phyloP scores from a whole-genome alignment of 2,113 vertebrate genomes.

The Leptobrachium leishanense region DNA sequence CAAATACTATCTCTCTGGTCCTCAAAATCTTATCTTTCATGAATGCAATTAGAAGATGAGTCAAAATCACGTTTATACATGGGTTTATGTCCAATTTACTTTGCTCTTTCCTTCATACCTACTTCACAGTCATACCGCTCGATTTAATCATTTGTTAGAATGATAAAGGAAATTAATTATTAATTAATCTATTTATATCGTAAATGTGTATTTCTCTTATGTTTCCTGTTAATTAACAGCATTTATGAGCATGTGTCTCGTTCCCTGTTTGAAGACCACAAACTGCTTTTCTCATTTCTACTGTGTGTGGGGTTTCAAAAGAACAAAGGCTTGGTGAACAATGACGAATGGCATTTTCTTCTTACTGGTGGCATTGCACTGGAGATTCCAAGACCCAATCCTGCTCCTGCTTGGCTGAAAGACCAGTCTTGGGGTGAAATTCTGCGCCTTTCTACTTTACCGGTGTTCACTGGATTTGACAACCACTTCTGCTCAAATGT shows the following conservation, averaged over 20 bases:
- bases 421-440: conserved; percentile 56
- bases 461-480: conserved; percentile 50
- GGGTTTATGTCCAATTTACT: too few species aligned
- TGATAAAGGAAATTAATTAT: too few species aligned
- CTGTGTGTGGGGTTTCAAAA: conserved; percentile 59
- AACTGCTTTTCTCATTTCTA: conserved; percentile 61
- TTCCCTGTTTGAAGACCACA: conserved; percentile 60
- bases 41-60: too few species aligned
- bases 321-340: conserved; percentile 60
- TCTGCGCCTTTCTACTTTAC: conserved; percentile 53
- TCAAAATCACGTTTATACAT: too few species aligned
- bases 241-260: conserved; percentile 53
- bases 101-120: too few species aligned
- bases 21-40: too few species aligned
- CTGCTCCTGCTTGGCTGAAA: conserved; percentile 57
- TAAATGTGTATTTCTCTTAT: too few species aligned
- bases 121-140: too few species aligned
- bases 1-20: too few species aligned
- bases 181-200: too few species aligned
- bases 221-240: conserved; percentile 43
- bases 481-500: conserved; percentile 53
- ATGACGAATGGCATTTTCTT: conserved; percentile 59
- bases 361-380: conserved; percentile 56
- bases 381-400: conserved; percentile 56
- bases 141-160: too few species aligned